Base-by-base conservation (phyloP, 2,888 invertebrate genomes). In the Lacanobia oleracea region DNA sequence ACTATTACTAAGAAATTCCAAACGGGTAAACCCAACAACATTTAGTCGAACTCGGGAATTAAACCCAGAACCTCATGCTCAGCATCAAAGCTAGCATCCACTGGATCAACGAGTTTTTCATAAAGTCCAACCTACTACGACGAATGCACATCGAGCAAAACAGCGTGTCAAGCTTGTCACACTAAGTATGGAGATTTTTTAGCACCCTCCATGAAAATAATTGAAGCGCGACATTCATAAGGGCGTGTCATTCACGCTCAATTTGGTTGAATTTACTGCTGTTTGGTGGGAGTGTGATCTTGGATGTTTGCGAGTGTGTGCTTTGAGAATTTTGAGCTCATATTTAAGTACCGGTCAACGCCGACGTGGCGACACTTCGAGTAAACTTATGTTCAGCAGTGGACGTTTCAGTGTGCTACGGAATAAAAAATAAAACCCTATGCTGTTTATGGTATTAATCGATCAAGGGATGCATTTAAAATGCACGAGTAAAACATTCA, bases 261-360 rank as follows among this genome's bases (percentile, higher is more conserved):
- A 84, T 84, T 84, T 74, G 40, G 67, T 23, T 33, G 48, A 73
- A 76, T 80, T 77, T 84, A 76, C 63, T 74, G 37, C 57, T 23
- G 71, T 66, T 57, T 71, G 51, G n/a, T 64, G 40, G 27, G 48
- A 45, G 51, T 40, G 18, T 48, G 72, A 50, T 54, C 18, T 59
- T 51, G 27, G 21, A 18, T 62, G 21, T 62, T 63, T 60, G 54
- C 2, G 27, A 50, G 21, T 61, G 18, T 45, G 61, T 33, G 6
- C 33, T 18, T n/a, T 51, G 51, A 51, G 12, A 10, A 21, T 21
- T 12, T 12, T 1, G 12, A 51, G 51, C 21, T 48, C 8, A 21
- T 51, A 12, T 18, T 50, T n/a, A 50, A 9, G 14, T 14, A 43
- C 14, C 12, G 5, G 14, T n/a, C n/a, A n/a, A n/a, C n/a, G n/a